Evolutionary conservation across 1,140 invertebrate genomes (phyloP), one percentile per base, ranked within the genome.

Genomic region (Scaptodrosophila lebanonensis): DNA sequence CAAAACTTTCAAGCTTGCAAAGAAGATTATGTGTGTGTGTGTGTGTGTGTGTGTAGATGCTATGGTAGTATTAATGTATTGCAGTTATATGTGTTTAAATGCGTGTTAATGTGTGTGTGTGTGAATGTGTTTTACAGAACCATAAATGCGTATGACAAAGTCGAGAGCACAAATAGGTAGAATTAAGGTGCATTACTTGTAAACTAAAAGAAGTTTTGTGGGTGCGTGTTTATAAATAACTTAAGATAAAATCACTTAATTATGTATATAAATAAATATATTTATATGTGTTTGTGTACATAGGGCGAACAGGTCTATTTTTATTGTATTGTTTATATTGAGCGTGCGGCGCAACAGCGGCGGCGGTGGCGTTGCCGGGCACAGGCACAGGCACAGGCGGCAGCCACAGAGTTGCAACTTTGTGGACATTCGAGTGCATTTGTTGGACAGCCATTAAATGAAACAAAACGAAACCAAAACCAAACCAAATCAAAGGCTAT

Each of bases 341-440:
- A 64, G 64, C 53, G 70, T 60, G 64, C 58, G 59, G 51, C 64
- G 69, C 69, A 44, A 43, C 63, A 61, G 42, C 50, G n/a, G n/a
- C n/a, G n/a, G n/a, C n/a, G n/a, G n/a, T n/a, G n/a, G n/a, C n/a
- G n/a, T n/a, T n/a, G n/a, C n/a, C n/a, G n/a, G n/a, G n/a, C n/a
- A n/a, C n/a, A n/a, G n/a, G n/a, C n/a, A n/a, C n/a, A n/a, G n/a
- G n/a, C n/a, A n/a, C n/a, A n/a, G n/a, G n/a, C n/a, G n/a, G n/a
- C 61, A 40, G 50, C 50, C 57, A 66, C 29, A 40, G 15, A 25
- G 44, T 51, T 66, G 66, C 48, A 66, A 56, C 67, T 62, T 61
- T 18, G 40, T 62, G 47, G 60, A 44, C 29, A n/a, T n/a, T n/a
- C n/a, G n/a, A n/a, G n/a, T n/a, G n/a, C n/a, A n/a, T n/a, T n/a